Base-by-base conservation (phyloP, 2,113 vertebrate species). In the Cinclus cinclus region DNA sequence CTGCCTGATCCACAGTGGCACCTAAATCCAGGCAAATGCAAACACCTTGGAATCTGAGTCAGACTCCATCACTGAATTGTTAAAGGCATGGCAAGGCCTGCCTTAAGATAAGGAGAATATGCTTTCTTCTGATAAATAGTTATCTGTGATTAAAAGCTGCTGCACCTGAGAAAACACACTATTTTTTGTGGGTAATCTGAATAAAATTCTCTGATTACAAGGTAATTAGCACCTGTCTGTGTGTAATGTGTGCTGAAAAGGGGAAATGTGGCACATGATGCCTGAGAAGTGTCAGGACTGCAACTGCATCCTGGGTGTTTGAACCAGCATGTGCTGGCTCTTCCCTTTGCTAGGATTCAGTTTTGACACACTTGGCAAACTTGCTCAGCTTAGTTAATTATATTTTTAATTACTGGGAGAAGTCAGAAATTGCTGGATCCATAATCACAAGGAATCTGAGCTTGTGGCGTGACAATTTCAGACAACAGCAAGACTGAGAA, bases 151-250 rank as follows among this genome's bases (percentile, higher is more conserved):
- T 82, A 82, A 92, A 84, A 90, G 59, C 14, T 60, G n/a, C 68
- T 84, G 49, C 79, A 79, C 67, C 69, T 68, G 35, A 87, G 53
- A 96, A 90, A 94, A 53, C 62, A 33, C 58, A 24, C 39, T 53
- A 3, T 62, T 97, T 97, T 95, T 62, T 15, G 35, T 74, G 17
- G 55, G 78, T 37, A 71, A 60, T 82, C 37, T 85, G 52, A 58
- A 71, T 94, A 58, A 87, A 94, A 92, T 41, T n/a, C 24, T 86
- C 49, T 92, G 79, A 91, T 97, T 90, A 77, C 27, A 76, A 67
- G 12, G 5, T 89, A 88, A 90, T 96, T 75, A 77, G 67, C 89
- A 41, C 42, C 14, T 58, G 75, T 86, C 69, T 79, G 21, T 39
- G 89, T 56, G 55, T 59, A 74, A 47, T 37, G 25, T 68, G 50